Base-by-base conservation (phyloP, 2,113 vertebrate genomes). In the Paraplagusia blochii region DNA sequence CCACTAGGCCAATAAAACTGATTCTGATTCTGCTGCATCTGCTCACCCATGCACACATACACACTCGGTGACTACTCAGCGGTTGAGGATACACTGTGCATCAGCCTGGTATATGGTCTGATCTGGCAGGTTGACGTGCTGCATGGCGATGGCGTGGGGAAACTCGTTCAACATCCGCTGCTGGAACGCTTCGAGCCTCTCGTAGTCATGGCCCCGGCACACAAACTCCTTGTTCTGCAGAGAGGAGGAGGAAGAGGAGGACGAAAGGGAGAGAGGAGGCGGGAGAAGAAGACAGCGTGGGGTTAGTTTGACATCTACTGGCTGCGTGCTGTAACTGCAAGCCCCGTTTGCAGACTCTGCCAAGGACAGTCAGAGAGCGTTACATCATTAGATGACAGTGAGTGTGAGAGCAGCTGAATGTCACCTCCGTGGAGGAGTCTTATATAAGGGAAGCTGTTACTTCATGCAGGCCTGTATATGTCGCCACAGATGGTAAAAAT, bases 91-190 rank as follows among this genome's bases (percentile, higher is more conserved):
- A 98, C 96, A 98, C 77, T 99, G 97, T 3, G 96, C 95, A 54
- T 99, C 97, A 0, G 95, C 95, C 88, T 98, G 96, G 90, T 98
- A 96, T 84, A 99, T 98, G 84, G 95, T 98, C 87, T 98, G 95
- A 64, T 99, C 97, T 0, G 97, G 96, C 87, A 95, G 95, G 92
- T 98, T 98, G 82, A 94, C 96, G 50, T 98, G 95, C 85, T 98
- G 96, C 95, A 99, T 98, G 90, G 96, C 94, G 79, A 98, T 97
- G 85, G 97, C 97, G 29, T 98, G 95, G 49, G 97, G 97, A 79
- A 99, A 99, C 90, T 99, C 97, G 39, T 92, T 95, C 77, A 99
- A 88, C 97, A 99, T 99, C 76, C 97, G 87, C 90, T 99, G 97
- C 76, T 99, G 97, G 88, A 99, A 99, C 61, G 97, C 96, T 88